Conservation (phyloP, 2,797 vertebrate genomes). For the Gallirallus australis region DNA sequence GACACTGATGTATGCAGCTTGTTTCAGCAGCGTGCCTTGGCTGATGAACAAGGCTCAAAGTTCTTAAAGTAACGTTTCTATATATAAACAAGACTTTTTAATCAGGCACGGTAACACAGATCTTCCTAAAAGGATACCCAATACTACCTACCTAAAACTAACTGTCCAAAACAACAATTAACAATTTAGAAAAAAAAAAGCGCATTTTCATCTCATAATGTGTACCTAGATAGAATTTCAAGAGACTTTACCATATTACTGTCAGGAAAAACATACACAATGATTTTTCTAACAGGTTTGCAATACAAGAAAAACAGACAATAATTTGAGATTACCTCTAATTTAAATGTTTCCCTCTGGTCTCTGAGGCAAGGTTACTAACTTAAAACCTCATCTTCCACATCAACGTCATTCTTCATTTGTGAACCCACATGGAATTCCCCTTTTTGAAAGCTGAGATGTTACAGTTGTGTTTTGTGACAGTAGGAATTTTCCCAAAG, state of each 20-base stretch:
- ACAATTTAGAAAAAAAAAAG: background rate
- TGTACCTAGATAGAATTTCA: background rate
- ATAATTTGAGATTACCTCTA: background rate
- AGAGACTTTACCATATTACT: background rate
- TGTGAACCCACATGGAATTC: background rate
- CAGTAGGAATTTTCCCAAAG: background rate
- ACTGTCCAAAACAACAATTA: background rate
- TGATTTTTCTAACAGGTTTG: background rate
- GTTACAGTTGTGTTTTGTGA: background rate
- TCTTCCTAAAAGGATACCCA: background rate
- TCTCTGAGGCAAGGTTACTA: background rate
- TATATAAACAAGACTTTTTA: background rate
- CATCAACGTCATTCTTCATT: background rate
- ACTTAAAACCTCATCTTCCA: constrained; percentile 6
- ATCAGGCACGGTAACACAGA: background rate
- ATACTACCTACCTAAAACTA: background rate
- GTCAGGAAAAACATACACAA: background rate
- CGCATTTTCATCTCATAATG: background rate
- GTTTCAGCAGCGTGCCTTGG: background rate
- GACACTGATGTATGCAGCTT: background rate
- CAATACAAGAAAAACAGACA: background rate
- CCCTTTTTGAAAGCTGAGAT: background rate
- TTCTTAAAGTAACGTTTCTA: background rate
- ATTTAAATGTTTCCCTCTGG: background rate
- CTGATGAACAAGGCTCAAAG: background rate